Evolutionary conservation across 2,113 vertebrate species (phyloP), one percentile per base, ranked within the genome.

Genomic region (Thinocorus orbignyianus): DNA sequence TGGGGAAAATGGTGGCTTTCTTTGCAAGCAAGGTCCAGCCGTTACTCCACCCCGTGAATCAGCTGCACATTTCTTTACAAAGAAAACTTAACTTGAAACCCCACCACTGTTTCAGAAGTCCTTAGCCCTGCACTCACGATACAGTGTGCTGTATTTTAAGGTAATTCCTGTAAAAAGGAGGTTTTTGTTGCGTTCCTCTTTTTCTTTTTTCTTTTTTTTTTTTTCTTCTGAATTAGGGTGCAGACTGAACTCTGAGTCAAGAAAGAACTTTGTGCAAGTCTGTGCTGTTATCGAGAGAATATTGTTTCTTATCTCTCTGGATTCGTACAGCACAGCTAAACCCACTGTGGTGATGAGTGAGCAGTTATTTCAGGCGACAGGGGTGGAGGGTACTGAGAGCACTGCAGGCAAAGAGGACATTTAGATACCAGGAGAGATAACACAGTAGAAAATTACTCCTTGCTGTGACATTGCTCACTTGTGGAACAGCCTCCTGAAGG

Each of bases 241-340:
- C 91, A 95, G 83, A 79, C 84, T 97, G 96, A 96, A 96, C 94
- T 96, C 95, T 95, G 95, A 95, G 86, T 91, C 91, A 86, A 79
- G 89, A 78, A 95, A 35, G 91, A 92, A 95, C 93, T 86, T 97
- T 95, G 94, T 91, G 93, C 96, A 95, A 95, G 48, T 88, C 49
- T 44, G 26, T 51, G 70, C 61, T 96, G 73, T 91, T 96, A 97
- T 97, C 96, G 93, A 57, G 60, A 87, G 69, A 95, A 95, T 91
- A 97, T 74, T 89, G 69, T 95, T 95, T 88, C 91, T 95, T 97
- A 97, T 97, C 96, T 94, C 66, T 78, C 51, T 83, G 65, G 65
- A 89, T 89, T 91, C 17, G 4, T 92, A 72, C 83, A 95, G 81
- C 89, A 87, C 4, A 4, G 86, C 89, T 96, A 93, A 96, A 91